Evolutionary conservation across 2,888 invertebrate genomes (phyloP).

Genomic region (Xestia c-nigrum): DNA sequence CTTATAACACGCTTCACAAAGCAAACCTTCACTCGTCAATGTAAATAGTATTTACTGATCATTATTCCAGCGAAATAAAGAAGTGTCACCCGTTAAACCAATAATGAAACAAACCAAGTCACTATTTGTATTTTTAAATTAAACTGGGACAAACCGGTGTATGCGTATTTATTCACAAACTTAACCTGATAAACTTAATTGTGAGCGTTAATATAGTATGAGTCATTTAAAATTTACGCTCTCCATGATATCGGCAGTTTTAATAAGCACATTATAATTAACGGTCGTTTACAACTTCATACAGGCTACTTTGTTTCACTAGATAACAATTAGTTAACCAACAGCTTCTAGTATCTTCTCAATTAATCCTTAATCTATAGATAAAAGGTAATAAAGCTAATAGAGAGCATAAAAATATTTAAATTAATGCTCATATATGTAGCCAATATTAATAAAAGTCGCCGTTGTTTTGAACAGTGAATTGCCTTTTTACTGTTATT

Average conservation of each 20-base stretch:
- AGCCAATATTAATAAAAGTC: constrained; percentile 56
- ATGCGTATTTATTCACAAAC: constrained; percentile 70
- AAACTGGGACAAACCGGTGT: constrained; percentile 73
- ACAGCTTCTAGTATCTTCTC: constrained; percentile 26
- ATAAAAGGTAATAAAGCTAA: constrained; percentile 29
- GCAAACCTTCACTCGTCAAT: constrained; percentile 54
- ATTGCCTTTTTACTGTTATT: constrained; percentile 59
- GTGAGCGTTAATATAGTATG: constrained; percentile 44
- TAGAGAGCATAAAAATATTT: constrained; percentile 27
- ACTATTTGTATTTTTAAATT: constrained; percentile 81
- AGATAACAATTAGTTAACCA: constrained; percentile 15
- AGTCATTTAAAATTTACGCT: constrained; percentile 50
- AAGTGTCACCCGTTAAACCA: constrained; percentile 77
- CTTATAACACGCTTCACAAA: constrained; percentile 46
- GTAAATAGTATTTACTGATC: constrained; percentile 71
- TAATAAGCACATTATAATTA: constrained; percentile 48
- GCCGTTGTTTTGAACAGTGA: constrained; percentile 42
- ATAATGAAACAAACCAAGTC: constrained; percentile 70
- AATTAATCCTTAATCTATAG: constrained; percentile 42
- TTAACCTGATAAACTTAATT: constrained; percentile 65
- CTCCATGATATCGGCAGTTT: constrained; percentile 26
- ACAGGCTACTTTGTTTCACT: constrained; percentile 49
- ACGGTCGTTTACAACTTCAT: constrained; percentile 38
- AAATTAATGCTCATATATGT: constrained; percentile 47
- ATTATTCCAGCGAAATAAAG: constrained; percentile 69